Base-by-base conservation (phyloP, 2,113 vertebrate species). In the Chionodraco myersi region DNA sequence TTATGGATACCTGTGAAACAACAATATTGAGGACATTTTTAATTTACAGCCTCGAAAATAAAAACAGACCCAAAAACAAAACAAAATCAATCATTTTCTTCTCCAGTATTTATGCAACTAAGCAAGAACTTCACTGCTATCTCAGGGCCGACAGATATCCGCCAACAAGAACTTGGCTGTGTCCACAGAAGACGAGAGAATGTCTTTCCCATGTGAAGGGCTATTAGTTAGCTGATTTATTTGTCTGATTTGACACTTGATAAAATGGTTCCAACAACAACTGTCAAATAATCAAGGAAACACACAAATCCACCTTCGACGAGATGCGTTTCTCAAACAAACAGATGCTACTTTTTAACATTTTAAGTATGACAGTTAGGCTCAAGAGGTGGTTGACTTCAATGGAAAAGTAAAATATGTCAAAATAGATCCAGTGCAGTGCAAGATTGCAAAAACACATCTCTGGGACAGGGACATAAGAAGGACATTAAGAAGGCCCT, bases 371-470 rank as follows among this genome's bases (percentile, higher is more conserved):
- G 72, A 16, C 66, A 78, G n/a, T 62, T 71, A 75, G 82, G 77
- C 72, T 73, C 54, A 47, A 36, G 75, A 54, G 53, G 73, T 65
- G 47, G 53, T 75, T 87, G 88, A 84, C 36, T 90, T 82, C 81
- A 86, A 9, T 83, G 80, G 86, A 87, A 88, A 87, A 86, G 4
- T 51, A 72, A 75, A 60, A 68, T 76, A 44, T 75, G 77, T 83
- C 83, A 84, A 87, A 84, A 90, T 87, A 81, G 85, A 86, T 88
- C 65, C 65, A 70, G 8, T 26, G 30, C 21, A 2, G 54, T 85
- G 78, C 71, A 73, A 80, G 59, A 92, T 86, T 81, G 74, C 30
- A 86, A 88, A 86, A 86, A 83, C 77, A 89, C 61, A 83, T 70
- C 73, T 84, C 75, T 64, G 75, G 48, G 79, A 69, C 30, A 58